A percentile compares a stretch with the other conserved stretches of the same genome.
These are phyloP conservation scores for Palaemon carinicauda DNA, from an alignment of 1,140 invertebrate genomes.

Conservation along the genomic window DNA sequence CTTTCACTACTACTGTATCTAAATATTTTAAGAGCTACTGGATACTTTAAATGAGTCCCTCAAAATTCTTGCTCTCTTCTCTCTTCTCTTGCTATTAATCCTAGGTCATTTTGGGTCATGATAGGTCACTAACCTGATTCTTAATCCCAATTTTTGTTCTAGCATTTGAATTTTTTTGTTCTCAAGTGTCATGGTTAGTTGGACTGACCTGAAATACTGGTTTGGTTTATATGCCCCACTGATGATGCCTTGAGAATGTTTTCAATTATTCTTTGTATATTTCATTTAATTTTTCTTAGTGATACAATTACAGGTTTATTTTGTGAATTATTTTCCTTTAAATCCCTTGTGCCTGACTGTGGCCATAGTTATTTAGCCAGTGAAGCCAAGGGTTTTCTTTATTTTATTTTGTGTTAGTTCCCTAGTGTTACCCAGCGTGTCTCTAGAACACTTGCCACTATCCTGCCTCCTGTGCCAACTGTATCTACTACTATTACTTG, in stretches of 20 bases:
- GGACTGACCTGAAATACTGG: not conserved
- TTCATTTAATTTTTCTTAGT: slow-evolving; percentile 6
- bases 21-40: slow-evolving; percentile 48
- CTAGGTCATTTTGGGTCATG: slow-evolving; percentile 55
- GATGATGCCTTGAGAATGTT: slow-evolving; percentile 39
- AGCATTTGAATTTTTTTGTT: slow-evolving; percentile 18
- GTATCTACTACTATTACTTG: slow-evolving; percentile 53
- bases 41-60: slow-evolving; percentile 47
- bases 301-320: slow-evolving; percentile 8
- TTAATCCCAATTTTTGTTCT: slow-evolving; percentile 18
- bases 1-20: slow-evolving; percentile 36
- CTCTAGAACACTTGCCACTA: slow-evolving; percentile 56
- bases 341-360: slow-evolving; percentile 16
- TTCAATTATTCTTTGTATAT: slow-evolving; percentile 16
- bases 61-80: slow-evolving; percentile 43
- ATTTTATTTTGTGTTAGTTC: slow-evolving; percentile 53
- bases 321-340: slow-evolving; percentile 18
- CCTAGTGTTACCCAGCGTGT: slow-evolving; percentile 54
- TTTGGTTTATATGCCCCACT: not conserved
- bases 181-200: slow-evolving; percentile 34
- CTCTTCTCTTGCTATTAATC: slow-evolving; percentile 41
- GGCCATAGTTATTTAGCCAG: slow-evolving; percentile 36
- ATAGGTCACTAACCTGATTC: slow-evolving; percentile 47
- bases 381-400: slow-evolving; percentile 15
- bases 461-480: slow-evolving; percentile 54